Evolutionary conservation across 2,797 vertebrate species (phyloP), one percentile per base, ranked within the genome.

Genomic region (Muraenolepis orangiensis): DNA sequence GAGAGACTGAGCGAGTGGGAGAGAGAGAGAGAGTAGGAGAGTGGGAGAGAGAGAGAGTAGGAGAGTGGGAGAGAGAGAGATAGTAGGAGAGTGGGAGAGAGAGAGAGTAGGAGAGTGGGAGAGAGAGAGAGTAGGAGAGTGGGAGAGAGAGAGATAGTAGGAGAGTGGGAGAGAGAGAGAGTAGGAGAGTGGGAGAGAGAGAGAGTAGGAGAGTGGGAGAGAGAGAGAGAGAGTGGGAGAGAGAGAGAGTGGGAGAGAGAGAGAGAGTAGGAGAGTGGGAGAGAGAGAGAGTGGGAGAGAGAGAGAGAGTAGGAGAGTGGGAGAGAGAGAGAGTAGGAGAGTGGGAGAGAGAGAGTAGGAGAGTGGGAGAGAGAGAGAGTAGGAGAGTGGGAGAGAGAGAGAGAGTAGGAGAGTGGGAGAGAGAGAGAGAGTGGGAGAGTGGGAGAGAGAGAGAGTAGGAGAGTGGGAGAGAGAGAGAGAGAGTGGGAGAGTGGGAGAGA

Each of bases 161-260:
- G 80, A 87, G 79, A 85, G 81, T n/a, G n/a, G n/a, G n/a, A n/a
- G n/a, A n/a, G 85, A 77, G 77, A 81, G 82, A 77, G 84, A 73
- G 78, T 81, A 83, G 81, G 78, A 75, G 38, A 71, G 69, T 32
- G 71, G 76, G 70, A 70, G 75, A 66, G 78, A 72, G 32, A 69
- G 64, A 42, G 66, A 29, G 64, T 11, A 64, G 76, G 78, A 30
- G 72, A 64, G 73, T 73, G 66, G 61, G n/a, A n/a, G 66, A 73
- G n/a, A 74, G 76, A 75, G 71, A 68, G 57, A 36, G 32, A 34
- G 32, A 14, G 12, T 14, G 18, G n/a, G 46, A 38, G 20, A 82
- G 79, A 82, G 85, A 89, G 84, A 88, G 85, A 77, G 73, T 73
- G 70, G 82, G 80, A 87, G 79, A 85, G 81, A n/a, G 85, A 77